A percentile compares a stretch with the other conserved stretches of the same genome.
Conservation (phyloP, 2,888 invertebrate species). For the Myopa tessellatipennis region DNA sequence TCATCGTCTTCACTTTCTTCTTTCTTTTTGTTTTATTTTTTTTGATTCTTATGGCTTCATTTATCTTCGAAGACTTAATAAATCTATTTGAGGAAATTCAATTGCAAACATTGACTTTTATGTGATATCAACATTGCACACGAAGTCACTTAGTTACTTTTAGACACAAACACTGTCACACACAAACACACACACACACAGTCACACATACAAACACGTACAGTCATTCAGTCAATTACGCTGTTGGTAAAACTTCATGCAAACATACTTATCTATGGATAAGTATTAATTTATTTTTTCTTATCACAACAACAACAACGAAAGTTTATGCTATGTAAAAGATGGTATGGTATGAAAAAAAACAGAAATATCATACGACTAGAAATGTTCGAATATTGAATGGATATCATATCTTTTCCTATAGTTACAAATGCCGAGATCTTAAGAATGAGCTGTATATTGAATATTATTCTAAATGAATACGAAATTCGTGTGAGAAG, state of each 20-base stretch:
- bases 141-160: neutral
- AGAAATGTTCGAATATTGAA: too few relatives aligned
- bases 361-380: too few relatives aligned
- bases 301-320: too few relatives aligned
- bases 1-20: neutral
- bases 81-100: conserved; percentile 34
- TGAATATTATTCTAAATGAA: too few relatives aligned
- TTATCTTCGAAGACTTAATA: conserved; percentile 31
- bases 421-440: too few relatives aligned
- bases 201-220: conserved; percentile 8
- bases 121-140: neutral
- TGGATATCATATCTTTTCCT: too few relatives aligned
- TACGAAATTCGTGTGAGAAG: too few relatives aligned
- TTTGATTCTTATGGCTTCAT: conserved; percentile 15
- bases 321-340: too few relatives aligned
- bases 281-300: too few relatives aligned
- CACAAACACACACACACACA: neutral
- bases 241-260: neutral
- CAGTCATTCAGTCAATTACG: neutral
- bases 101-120: conserved; percentile 33
- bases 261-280: too few relatives aligned
- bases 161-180: neutral
- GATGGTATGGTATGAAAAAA: too few relatives aligned
- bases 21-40: neutral
- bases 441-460: too few relatives aligned